Base-by-base conservation (phyloP, 1,140 invertebrate species). In the Drosophila virilis region DNA sequence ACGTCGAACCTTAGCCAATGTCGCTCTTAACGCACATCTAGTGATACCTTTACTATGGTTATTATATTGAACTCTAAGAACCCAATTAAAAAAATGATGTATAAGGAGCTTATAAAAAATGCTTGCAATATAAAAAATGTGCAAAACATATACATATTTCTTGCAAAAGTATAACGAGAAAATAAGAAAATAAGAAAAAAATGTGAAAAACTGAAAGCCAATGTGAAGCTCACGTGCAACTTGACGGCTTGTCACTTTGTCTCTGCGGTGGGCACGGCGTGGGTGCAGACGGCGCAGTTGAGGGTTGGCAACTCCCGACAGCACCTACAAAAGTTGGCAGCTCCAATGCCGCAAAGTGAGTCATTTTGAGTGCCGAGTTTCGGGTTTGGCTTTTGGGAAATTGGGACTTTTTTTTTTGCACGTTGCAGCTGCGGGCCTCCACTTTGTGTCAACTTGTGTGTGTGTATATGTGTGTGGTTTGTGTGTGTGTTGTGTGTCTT, bases 231-330 rank as follows among this genome's bases (percentile, higher is more conserved):
- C 64, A 73, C 70, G 64, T 73, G 70, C 64, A 59, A 5, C 70
- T 67, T 73, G 70, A 73, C 48, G 55, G 64, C 64, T 33, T 73
- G 70, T 60, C 70, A 73, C 55, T 59, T 59, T 54, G 62, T 59
- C 37, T 55, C 3, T 15, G 22, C 22, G 22, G 42, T 6, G 60
- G 33, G 1, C 10, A 13, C 22, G 22, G 22, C 1, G 9, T 17
- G 15, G 15, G 15, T 4, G 32, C 6, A 15, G 51, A 13, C 4
- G 43, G 17, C 1, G 37, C 8, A 4, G 22, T 8, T 51, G 37
- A 5, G 37, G 4, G 5, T 22, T 9, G 33, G n/a, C 15, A 10
- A 57, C 37, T 28, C 40, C 42, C 51, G 50, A 55, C 35, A 50
- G 15, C 71, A 15, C 7, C 55, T 32, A 59, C 50, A 45, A 32